Base-by-base conservation (phyloP, 2,888 invertebrate genomes). In the Tridacna crocea region DNA sequence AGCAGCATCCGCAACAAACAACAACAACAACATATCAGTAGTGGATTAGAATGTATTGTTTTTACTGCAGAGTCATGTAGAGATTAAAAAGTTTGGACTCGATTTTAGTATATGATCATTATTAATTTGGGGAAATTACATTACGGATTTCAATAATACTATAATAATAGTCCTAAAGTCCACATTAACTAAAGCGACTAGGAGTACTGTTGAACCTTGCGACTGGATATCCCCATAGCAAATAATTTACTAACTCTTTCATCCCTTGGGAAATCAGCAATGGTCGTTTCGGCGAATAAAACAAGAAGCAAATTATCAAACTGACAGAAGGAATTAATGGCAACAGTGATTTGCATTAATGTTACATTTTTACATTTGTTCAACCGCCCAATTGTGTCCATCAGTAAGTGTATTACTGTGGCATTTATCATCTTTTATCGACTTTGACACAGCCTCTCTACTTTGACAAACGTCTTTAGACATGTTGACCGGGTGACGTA, bases 251-350 rank as follows among this genome's bases (percentile, higher is more conserved):
- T 70, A 70, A 19, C 70, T 70, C 70, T 24, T 15, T 11, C n/a
- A 12, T 12, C 70, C 47, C 70, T n/a, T 47, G 70, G 70, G 70
- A 70, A 70, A 70, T 70, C 70, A 51, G 22, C 70, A 70, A 51
- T 70, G 70, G 70, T 70, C 70, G 70, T 70, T 70, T 70, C 51
- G 51, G 26, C 70, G 51, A 51, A 70, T 70, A 70, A 70, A 70
- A 70, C 70, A 70, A 24, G 70, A 70, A 70, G 70, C 70, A 70
- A 70, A 70, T 70, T 70, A 70, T 70, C 70, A 22, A 70, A 48
- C 70, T 70, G 70, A 70, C 70, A 70, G 51, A 22, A 51, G 3
- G 70, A 48, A 70, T 70, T 70, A 70, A 51, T 70, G 70, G 51
- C 51, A 70, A 70, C 47, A 26, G 70, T 70, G 70, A 70, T 70